phyloP scores from a whole-genome alignment of 2,113 vertebrate genomes.

The Proteles cristata region DNA sequence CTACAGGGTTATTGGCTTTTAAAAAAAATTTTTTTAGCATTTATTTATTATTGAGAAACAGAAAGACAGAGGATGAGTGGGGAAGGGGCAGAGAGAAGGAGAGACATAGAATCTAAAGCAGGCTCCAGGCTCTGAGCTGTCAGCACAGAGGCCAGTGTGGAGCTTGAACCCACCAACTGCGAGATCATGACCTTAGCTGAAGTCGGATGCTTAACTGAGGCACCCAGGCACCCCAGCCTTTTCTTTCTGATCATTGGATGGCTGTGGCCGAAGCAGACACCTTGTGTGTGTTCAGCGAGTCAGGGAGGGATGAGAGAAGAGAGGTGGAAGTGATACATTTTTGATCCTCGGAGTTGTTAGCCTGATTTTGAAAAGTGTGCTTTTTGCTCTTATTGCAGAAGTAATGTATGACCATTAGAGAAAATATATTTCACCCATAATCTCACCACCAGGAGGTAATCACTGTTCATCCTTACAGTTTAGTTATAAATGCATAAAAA shows the following conservation, averaged over 20 bases:
- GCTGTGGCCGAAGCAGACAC: background rate
- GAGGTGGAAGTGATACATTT: background rate
- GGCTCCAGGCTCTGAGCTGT: too few species aligned
- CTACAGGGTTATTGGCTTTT: background rate
- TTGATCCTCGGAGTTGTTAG: background rate
- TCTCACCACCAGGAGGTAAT: background rate
- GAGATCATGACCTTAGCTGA: too few species aligned
- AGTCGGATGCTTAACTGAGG: too few species aligned
- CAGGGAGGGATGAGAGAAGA: background rate
- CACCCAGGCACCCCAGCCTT: too few species aligned
- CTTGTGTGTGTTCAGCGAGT: background rate
- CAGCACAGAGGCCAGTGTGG: too few species aligned
- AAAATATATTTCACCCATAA: conserved; percentile 24
- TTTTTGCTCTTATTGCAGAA: background rate
- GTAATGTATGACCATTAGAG: background rate
- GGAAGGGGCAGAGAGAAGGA: too few species aligned
- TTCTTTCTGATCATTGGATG: background rate
- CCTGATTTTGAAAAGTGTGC: background rate
- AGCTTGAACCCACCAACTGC: too few species aligned
- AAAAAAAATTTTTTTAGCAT: too few species aligned
- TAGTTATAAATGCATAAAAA: conserved; percentile 10
- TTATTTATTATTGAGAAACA: too few species aligned
- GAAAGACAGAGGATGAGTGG: too few species aligned
- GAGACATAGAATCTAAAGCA: too few species aligned
- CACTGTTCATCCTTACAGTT: conserved; percentile 9